Evolutionary conservation across 2,888 invertebrate species (phyloP).

Genomic region (Lasioglossum malachurum): DNA sequence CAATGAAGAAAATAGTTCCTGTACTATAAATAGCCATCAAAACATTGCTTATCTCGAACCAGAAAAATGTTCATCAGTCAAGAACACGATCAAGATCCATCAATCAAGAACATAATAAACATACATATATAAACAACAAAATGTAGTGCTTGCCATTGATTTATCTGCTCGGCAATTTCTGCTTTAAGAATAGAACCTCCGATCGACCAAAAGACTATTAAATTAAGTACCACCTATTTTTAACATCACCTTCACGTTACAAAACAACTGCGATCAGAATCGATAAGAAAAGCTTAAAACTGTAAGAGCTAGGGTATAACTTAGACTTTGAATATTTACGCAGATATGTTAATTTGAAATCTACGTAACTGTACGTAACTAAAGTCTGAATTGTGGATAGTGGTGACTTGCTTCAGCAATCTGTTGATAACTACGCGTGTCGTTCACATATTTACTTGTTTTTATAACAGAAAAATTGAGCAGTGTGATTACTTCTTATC

Average conservation of each 20-base stretch:
- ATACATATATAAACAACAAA: slow-evolving; percentile 16
- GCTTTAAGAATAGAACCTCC: slow-evolving; percentile 5
- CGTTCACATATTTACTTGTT: background rate
- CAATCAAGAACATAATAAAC: background rate
- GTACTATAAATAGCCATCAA: background rate
- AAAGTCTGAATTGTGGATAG: background rate
- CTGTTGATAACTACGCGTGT: background rate
- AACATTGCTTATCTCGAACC: background rate
- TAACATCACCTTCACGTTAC: background rate
- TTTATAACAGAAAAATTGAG: background rate
- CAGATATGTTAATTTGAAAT: background rate
- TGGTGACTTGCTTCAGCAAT: background rate
- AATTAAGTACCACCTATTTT: slow-evolving; percentile 13
- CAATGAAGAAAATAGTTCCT: background rate
- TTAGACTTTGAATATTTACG: background rate
- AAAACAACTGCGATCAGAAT: background rate
- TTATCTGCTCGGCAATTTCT: background rate
- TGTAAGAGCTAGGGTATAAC: background rate
- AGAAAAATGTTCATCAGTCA: background rate
- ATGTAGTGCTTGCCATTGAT: background rate
- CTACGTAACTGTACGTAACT: too few species aligned
- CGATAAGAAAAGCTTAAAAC: background rate
- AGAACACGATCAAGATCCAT: too few species aligned
- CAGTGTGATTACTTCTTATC: background rate
- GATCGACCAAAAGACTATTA: slow-evolving; percentile 10